Evolutionary conservation across 2,888 invertebrate genomes (phyloP), one percentile per base, ranked within the genome.

Genomic region (Heliconius ethilla): DNA sequence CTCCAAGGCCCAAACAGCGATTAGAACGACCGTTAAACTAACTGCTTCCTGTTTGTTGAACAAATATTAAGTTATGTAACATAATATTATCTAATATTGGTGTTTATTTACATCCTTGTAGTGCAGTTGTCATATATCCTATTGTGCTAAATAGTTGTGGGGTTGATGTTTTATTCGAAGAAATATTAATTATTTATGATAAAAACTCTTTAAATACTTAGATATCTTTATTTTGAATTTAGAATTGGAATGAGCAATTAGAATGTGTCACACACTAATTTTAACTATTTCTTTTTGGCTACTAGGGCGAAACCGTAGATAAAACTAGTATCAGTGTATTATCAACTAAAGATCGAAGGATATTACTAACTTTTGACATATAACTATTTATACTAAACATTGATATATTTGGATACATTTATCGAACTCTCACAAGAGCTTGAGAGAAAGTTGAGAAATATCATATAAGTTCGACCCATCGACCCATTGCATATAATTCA

Each of bases 1-100:
- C n/a, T n/a, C n/a, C n/a, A n/a, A n/a, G n/a, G n/a, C 90, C 92
- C 90, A 91, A 92, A 91, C 91, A 90, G 86, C 91, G 88, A 92
- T 93, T 92, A 92, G 92, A 92, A 88, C 89, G 82, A 84, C 88
- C 86, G 89, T 90, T 90, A 88, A 89, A 89, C 89, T 89, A 92
- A 92, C 88, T 70, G 29, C 22, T 45, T 51, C 45, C 51, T 22
- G 51, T 70, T 70, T 51, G 51, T 45, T 70, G 29, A 29, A 70
- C 51, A 70, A 29, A 51, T 70, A 51, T 51, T 51, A 29, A 51
- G 27, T 27, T 29, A 27, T 70, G 22, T 29, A 5, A 51, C 22
- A 70, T 70, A 45, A 18, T 70, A 51, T 11, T 51, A 51, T 51
- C 22, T 66, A 66, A 25, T 62, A 25, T n/a, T 5, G n/a, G 11